These are phyloP conservation scores for Erebia aethiops DNA, from an alignment of 2,888 invertebrate genomes.

Conservation along the genomic window DNA sequence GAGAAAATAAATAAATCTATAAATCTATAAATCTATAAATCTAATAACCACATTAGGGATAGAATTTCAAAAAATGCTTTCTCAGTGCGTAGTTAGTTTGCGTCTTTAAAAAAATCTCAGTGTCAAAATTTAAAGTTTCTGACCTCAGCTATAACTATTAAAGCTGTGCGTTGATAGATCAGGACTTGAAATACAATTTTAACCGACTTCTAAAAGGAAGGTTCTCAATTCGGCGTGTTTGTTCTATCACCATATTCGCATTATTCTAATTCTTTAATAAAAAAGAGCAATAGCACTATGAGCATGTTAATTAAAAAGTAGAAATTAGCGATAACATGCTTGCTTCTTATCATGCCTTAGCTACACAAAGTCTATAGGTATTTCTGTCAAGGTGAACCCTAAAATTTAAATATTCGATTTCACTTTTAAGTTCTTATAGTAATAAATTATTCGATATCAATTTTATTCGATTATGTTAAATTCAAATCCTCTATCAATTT, in stretches of 20 bases:
- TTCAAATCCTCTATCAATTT: neutral
- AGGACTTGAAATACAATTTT: too few species aligned
- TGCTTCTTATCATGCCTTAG: constrained; percentile 1
- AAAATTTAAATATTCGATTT: neutral
- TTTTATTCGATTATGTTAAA: neutral
- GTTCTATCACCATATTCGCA: neutral
- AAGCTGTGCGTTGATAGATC: too few species aligned
- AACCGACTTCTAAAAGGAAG: too few species aligned
- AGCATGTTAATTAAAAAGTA: neutral
- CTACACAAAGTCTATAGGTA: neutral
- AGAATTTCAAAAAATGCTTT: neutral
- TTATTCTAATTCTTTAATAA: neutral
- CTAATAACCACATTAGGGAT: too few species aligned
- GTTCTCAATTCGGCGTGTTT: neutral
- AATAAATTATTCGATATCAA: neutral
- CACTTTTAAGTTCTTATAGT: neutral
- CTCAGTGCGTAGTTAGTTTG: neutral
- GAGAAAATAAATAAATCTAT: too few species aligned
- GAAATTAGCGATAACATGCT: neutral
- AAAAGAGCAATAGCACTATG: neutral
- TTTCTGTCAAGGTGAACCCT: too few species aligned
- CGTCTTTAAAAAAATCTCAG: too few species aligned
- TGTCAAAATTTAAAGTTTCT: too few species aligned
- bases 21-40: too few species aligned
- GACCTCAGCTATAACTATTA: too few species aligned